Percentiles rank a stretch among this genome's conserved stretches.
Evolutionary conservation across 2,888 invertebrate genomes (phyloP).

Genomic region (Sinotaia quadrata): DNA sequence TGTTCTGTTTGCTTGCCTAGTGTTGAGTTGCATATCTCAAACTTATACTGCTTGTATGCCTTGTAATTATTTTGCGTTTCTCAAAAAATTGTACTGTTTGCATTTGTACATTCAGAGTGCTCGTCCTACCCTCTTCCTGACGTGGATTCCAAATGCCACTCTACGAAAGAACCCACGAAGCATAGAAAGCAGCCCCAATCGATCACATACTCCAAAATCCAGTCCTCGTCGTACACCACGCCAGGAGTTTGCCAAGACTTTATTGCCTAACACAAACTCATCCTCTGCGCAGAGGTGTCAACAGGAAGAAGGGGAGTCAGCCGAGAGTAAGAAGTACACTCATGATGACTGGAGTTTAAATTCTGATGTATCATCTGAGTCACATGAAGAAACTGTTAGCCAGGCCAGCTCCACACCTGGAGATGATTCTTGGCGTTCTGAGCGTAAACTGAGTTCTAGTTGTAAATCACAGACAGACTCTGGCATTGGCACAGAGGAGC

Average conservation of each 20-base stretch:
- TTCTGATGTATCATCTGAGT: conserved; percentile 52
- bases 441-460: conserved; percentile 49
- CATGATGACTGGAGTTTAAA: conserved; percentile 52
- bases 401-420: conserved; percentile 42
- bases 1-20: too few relatives aligned
- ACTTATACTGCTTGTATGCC: too few relatives aligned
- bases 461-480: conserved; percentile 57
- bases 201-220: conserved; percentile 57
- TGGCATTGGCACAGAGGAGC: conserved; percentile 48
- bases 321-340: conserved; percentile 41
- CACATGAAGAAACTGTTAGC: conserved; percentile 45
- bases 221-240: conserved; percentile 60
- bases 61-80: too few relatives aligned
- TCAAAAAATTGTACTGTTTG: too few relatives aligned
- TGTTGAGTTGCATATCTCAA: too few relatives aligned
- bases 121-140: conserved; percentile 85
- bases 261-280: neutral
- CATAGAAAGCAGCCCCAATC: conserved; percentile 69
- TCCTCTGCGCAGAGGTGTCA: neutral
- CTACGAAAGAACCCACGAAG: conserved; percentile 84
- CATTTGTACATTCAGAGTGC: too few relatives aligned
- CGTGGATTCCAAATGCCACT: conserved; percentile 95
- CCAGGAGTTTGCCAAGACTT: conserved; percentile 61
- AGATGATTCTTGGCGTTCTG: conserved; percentile 41
- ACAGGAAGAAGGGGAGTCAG: neutral